Base-by-base conservation (phyloP, 2,888 invertebrate species). In the Cryptophagus acutangulus region DNA sequence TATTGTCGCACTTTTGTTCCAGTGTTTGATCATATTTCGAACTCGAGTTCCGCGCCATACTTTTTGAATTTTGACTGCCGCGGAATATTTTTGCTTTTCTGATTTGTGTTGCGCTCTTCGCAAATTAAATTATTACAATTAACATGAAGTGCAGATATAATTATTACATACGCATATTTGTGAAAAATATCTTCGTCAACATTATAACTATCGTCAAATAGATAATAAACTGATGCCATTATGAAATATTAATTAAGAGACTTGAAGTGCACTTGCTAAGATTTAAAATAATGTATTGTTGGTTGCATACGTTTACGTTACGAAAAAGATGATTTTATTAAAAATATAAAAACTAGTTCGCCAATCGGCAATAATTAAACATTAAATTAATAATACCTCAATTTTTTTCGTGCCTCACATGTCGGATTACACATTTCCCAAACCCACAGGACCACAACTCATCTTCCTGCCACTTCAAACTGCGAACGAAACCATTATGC, bases 371-470 rank as follows among this genome's bases (percentile, higher is more conserved):
- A 16, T n/a, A 3, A 15, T 31, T 15, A 31, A 10, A 31, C 3
- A 31, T 3, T 16, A 31, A 20, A 20, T n/a, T 8, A 6, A 8
- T 20, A 8, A 8, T 8, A 20, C 6, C 6, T 8, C n/a, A 20
- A 20, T n/a, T 20, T 8, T 20, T 20, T 43, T 17, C n/a, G n/a
- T n/a, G n/a, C n/a, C n/a, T n/a, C n/a, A 31, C 34, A 52, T 72
- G 72, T 38, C 60, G 62, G 13, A 70, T 52, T 18, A 76, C 59
- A 51, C 65, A 62, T 45, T 70, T 71, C 57, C 78, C 78, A 74
- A 79, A 79, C 10, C 77, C 75, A 63, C 79, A 79, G 2, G 78
- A 74, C 49, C 73, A 72, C 40, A 81, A 67, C 36, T 65, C 61
- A 30, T 67, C 62, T 26, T 72, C 61, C 42, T 62, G 58, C 79